phyloP scores from a whole-genome alignment of 2,797 vertebrate genomes.

The Acanthiza pusilla region DNA sequence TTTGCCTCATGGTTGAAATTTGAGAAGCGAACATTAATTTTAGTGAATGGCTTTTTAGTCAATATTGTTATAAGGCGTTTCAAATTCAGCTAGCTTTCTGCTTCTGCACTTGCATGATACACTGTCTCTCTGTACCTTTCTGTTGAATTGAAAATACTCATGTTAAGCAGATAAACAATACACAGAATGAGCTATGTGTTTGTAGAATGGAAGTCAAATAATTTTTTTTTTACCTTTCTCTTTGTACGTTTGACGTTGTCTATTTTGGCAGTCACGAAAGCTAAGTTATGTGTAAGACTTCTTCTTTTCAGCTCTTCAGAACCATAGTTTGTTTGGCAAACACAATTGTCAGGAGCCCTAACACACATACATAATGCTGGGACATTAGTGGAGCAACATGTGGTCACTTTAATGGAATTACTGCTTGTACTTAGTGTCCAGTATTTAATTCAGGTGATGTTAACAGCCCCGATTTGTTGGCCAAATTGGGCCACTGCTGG shows the following conservation, averaged over 20 bases:
- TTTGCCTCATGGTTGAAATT: neutral
- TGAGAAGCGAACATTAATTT: neutral
- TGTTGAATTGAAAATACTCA: neutral
- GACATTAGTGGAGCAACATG: neutral
- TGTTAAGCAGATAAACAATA: neutral
- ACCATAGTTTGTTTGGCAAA: neutral
- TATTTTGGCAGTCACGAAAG: neutral
- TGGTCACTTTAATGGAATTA: neutral
- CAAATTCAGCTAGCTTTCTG: neutral
- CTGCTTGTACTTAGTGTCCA: neutral
- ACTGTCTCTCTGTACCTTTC: neutral
- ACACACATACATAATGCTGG: neutral
- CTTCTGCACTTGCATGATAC: neutral
- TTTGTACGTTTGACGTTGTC: neutral
- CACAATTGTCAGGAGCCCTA: neutral
- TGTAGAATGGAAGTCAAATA: neutral
- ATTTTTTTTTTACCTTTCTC: neutral
- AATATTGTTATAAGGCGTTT: neutral
- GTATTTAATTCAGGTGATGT: neutral
- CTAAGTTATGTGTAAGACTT: neutral
- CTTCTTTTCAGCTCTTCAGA: neutral
- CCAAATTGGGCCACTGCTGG: neutral
- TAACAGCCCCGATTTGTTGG: neutral
- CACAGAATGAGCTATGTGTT: neutral
- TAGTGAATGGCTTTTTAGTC: neutral